A percentile compares a stretch with the other conserved stretches of the same genome.
phyloP scores from a whole-genome alignment of 2,113 vertebrate species.

The Tachysurus vachellii region DNA sequence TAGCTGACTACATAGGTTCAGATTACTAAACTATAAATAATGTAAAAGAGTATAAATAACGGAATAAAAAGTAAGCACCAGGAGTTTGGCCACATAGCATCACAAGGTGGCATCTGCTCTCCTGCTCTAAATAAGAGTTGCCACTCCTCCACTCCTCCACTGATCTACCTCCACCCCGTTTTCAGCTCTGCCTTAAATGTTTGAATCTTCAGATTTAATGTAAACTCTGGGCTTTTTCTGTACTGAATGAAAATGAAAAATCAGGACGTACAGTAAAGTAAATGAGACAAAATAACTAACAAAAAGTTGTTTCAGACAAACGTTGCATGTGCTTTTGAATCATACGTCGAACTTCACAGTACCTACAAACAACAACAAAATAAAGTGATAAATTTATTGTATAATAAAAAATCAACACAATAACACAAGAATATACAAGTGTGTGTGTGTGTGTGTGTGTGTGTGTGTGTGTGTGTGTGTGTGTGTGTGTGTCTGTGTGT shows the following conservation, averaged over 20 bases:
- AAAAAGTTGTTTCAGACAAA: conserved; percentile 2
- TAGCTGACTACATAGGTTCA: not conserved
- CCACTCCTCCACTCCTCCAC: not conserved
- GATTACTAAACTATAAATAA: not conserved
- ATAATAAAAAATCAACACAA: not conserved
- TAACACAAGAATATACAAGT: not conserved
- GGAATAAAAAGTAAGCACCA: not conserved
- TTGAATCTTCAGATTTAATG: not conserved
- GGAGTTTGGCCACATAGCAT: not conserved
- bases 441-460: no score
- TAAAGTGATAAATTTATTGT: not conserved
- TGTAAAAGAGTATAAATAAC: not conserved
- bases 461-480: not conserved
- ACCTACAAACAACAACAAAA: conserved; percentile 62
- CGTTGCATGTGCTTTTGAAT: conserved; percentile 83
- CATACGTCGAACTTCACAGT: conserved; percentile 79
- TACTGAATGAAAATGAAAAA: no score
- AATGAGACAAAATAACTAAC: not conserved
- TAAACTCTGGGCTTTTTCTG: not conserved
- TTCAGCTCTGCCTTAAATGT: not conserved
- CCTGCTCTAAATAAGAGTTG: not conserved
- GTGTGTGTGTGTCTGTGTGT: not conserved
- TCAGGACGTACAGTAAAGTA: not conserved
- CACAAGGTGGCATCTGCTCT: not conserved
- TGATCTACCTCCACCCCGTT: not conserved